Base-by-base conservation (phyloP, 2,113 vertebrate genomes). In the Verasper variegatus region DNA sequence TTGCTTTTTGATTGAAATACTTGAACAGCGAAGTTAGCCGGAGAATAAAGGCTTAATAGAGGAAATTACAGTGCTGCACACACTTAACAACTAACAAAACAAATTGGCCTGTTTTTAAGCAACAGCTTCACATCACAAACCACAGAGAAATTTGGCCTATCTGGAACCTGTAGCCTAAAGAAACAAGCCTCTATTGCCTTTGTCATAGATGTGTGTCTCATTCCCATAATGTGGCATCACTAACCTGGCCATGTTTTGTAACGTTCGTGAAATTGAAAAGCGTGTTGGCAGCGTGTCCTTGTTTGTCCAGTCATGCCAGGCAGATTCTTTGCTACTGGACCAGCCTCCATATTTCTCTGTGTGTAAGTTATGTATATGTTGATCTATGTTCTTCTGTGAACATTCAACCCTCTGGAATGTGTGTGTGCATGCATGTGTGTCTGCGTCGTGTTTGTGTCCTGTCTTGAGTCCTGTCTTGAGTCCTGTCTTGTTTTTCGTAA, bases 401-500 rank as follows among this genome's bases (percentile, higher is more conserved):
- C 54, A 56, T 24, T 23, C 23, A 21, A 5, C n/a, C 54, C 20
- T 51, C 6, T 18, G 17, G 7, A 51, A 20, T 73, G 27, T 71
- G 17, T 71, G 66, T 57, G 57, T 52, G 45, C 7, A 31, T 40
- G 31, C n/a, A 37, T 56, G 14, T 55, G 27, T 20, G 37, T 26
- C 24, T 23, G 20, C 68, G 61, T 55, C 35, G 37, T 52, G 49
- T 60, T 20, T 59, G 58, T 56, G 66, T 60, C 65, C 82, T 63
- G 67, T 82, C 83, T 84, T 23, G 18, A 65, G 60, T 54, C 35
- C 49, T 52, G 49, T 60, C 27, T 27, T 27, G 27, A 27, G 27
- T 27, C 27, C 82, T 64, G 68, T 82, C 86, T 84, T 81, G 81
- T 81, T 83, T 89, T 92, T 91, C 86, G 63, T 91, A 90, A 92